Evolutionary conservation across 1,140 invertebrate species (phyloP), one percentile per base, ranked within the genome.

Genomic region (Heliconius hewitsoni): DNA sequence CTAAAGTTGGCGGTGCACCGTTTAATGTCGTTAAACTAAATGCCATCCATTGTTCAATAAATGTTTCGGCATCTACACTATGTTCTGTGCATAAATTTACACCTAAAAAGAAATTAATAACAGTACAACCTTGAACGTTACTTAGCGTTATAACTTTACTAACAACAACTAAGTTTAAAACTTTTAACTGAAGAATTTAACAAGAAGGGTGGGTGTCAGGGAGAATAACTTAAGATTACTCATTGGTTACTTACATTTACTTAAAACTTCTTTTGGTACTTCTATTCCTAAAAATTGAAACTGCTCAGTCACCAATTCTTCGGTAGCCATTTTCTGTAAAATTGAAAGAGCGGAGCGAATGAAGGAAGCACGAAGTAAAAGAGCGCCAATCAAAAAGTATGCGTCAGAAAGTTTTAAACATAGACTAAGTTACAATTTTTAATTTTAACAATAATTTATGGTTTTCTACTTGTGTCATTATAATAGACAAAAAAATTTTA

Each of bases 21-120:
- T 95, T 94, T 76, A 96, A 91, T 87, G 96, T 87, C 18, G 96
- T 96, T 77, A 96, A 89, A 83, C 95, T 96, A 82, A 95, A 96
- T 18, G 96, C 96, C 93, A 96, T 95, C 96, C 96, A 97, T 93
- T 95, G 95, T 85, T 96, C 96, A 76, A 95, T 96, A 83, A 96
- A 95, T 86, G 96, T 95, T 87, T 96, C 96, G 73, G 96, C 95
- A 78, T 96, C 96, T n/a, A 96, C 88, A 86, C 95, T 91, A 82
- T 96, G 95, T 74, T 91, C 90, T 79, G 94, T 87, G 84, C 96
- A 96, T 82, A 96, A 91, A 87, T 95, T 95, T 84, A 95, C 88
- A 93, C 96, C 93, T 94, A 85, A 83, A 90, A 88, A 89, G 84
- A 88, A 85, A 89, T 87, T 85, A 88, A 83, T 88, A 91, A 86